A percentile compares a stretch with the other conserved stretches of the same genome.
phyloP scores from a whole-genome alignment of 2,797 vertebrate species.

The Distichodus sexfasciatus region DNA sequence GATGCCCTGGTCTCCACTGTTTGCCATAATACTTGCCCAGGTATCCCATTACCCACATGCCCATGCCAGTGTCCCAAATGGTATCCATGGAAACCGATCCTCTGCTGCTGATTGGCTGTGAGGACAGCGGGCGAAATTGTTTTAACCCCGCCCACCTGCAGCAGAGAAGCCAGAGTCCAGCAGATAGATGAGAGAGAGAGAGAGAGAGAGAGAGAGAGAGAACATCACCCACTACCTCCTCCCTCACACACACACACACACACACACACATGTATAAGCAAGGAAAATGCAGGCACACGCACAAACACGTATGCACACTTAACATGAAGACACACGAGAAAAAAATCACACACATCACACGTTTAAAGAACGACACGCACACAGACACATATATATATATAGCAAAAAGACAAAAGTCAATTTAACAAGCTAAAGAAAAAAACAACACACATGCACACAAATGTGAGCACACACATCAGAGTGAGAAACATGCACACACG shows the following conservation, averaged over 20 bases:
- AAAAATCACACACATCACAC: not conserved
- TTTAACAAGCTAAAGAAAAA: not conserved
- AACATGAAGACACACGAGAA: not conserved
- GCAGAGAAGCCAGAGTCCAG: slow-evolving; percentile 20
- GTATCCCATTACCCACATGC: slow-evolving; percentile 2
- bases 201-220: not conserved
- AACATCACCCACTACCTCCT: slow-evolving; percentile 5
- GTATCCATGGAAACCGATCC: slow-evolving; percentile 47
- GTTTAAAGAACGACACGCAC: too few species aligned
- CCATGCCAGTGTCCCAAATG: slow-evolving; percentile 32
- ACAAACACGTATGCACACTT: not conserved
- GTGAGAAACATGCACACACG: not conserved
- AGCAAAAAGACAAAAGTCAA: not conserved
- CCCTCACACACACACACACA: not conserved
- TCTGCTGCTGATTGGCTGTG: slow-evolving; percentile 42
- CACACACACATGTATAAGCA: not conserved
- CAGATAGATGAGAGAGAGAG: not conserved
- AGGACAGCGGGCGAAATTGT: slow-evolving; percentile 45
- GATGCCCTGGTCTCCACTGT: not conserved
- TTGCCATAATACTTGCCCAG: not conserved
- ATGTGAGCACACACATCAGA: not conserved
- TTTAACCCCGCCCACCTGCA: slow-evolving; percentile 49
- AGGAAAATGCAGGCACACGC: not conserved
- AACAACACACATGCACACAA: not conserved
- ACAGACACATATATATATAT: not conserved